Conservation (phyloP, 2,888 invertebrate genomes). For the Campoplex nolae region DNA sequence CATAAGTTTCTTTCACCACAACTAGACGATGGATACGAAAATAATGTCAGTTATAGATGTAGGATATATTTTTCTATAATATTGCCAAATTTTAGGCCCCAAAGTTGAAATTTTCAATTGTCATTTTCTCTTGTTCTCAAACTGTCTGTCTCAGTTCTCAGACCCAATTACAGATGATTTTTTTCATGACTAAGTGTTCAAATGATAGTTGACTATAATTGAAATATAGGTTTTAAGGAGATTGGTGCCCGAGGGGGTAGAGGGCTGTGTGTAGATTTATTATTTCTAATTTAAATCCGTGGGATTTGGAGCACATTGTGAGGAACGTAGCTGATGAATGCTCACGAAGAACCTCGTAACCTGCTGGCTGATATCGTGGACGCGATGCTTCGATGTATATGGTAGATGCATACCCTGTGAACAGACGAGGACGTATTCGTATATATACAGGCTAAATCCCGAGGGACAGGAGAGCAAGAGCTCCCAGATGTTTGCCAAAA, state of each 20-base stretch:
- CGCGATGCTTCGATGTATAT: conserved; percentile 50
- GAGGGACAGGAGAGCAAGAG: conserved; percentile 70
- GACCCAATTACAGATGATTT: neutral
- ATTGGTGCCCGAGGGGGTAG: neutral
- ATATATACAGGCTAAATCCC: conserved; percentile 43
- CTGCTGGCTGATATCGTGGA: conserved; percentile 55
- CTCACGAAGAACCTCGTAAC: conserved; percentile 61
- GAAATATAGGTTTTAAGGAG: neutral
- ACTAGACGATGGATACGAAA: no score
- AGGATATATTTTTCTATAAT: no score
- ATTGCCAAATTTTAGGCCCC: no score
- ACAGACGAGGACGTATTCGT: conserved; percentile 2
- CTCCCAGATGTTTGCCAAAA: conserved; percentile 78
- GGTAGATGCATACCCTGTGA: conserved; percentile 13
- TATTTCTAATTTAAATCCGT: conserved; percentile 50
- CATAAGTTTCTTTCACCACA: no score
- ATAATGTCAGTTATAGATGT: no score
- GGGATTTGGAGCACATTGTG: conserved; percentile 54
- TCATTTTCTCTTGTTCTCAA: neutral
- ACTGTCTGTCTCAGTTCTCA: neutral
- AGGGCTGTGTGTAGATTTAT: conserved; percentile 10
- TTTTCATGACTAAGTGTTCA: neutral
- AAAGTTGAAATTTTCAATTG: no score
- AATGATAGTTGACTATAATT: conserved; percentile 1
- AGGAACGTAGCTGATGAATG: conserved; percentile 49